Conservation (phyloP, 2,888 invertebrate genomes). For the Meteorus cinctellus region DNA sequence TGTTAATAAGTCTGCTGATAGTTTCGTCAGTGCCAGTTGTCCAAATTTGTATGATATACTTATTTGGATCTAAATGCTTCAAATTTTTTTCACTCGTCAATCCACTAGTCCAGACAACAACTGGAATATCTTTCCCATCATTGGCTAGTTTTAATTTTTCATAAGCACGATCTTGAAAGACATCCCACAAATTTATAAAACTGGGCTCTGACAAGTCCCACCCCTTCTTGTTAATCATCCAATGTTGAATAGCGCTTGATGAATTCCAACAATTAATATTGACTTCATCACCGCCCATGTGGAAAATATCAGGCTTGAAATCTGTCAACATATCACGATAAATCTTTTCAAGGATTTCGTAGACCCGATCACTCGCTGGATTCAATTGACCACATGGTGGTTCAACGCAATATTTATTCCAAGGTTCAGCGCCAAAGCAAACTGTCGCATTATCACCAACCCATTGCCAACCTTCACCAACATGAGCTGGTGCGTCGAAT, state of each 20-base stretch:
- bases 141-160: constrained; percentile 76
- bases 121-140: constrained; percentile 76
- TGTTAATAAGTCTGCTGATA: constrained; percentile 80
- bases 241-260: constrained; percentile 79
- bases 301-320: constrained; percentile 85
- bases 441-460: constrained; percentile 66
- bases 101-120: constrained; percentile 88
- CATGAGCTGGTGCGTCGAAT: constrained; percentile 93
- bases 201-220: constrained; percentile 77
- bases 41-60: constrained; percentile 91
- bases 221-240: constrained; percentile 78
- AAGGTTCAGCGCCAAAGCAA: constrained; percentile 80
- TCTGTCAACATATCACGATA: constrained; percentile 84
- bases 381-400: constrained; percentile 91
- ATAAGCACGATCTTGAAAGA: constrained; percentile 82
- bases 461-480: constrained; percentile 89
- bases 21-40: constrained; percentile 80
- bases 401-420: constrained; percentile 83
- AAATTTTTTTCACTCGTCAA: constrained; percentile 81
- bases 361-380: constrained; percentile 81
- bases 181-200: constrained; percentile 66
- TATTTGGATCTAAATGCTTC: constrained; percentile 80
- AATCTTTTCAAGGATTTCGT: constrained; percentile 81
- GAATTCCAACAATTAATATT: constrained; percentile 84
- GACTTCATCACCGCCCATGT: constrained; percentile 93